Base-by-base conservation (phyloP, 2,113 vertebrate genomes). In the Nibea albiflora region DNA sequence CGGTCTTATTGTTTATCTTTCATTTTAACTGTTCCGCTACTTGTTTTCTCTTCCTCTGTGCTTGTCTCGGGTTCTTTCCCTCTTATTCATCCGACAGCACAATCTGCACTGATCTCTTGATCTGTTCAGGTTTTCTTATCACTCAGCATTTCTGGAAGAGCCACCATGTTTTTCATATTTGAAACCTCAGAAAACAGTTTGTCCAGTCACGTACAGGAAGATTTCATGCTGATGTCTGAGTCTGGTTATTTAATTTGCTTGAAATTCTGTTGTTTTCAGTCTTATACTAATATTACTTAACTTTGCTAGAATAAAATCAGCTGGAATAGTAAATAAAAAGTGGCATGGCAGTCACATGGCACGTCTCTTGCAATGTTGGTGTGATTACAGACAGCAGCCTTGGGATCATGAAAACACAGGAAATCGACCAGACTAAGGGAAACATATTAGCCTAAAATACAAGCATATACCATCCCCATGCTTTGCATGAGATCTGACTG, bases 351-450 rank as follows among this genome's bases (percentile, higher is more conserved):
- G n/a, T n/a, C n/a, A n/a, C n/a, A n/a, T n/a, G n/a, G n/a, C n/a
- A n/a, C n/a, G 66, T 80, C 62, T 63, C 12, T 69, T 64, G 63
- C 17, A 57, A 9, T 52, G 28, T 19, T 53, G 2, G 46, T 71
- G 28, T 74, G 86, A 91, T 90, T 86, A 85, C 78, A 90, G 85
- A 79, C 84, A 84, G 73, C 83, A 88, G 76, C 70, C 73, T 74
- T 4, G 4, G 83, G 64, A 81, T 76, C 71, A 81, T 81, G 16
- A 81, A n/a, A 76, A 73, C 57, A 72, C 85, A 88, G 91, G 90
- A 91, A 88, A 81, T 82, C 74, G 81, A 83, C 80, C 80, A 93
- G 88, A 90, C 87, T 54, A 50, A 47, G 54, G 78, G 73, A 87
- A 89, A 79, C 11, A 73, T 78, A 74, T 83, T 74, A 67, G 9